Base-by-base conservation (phyloP, 2,113 vertebrate genomes). In the Pedetes capensis region DNA sequence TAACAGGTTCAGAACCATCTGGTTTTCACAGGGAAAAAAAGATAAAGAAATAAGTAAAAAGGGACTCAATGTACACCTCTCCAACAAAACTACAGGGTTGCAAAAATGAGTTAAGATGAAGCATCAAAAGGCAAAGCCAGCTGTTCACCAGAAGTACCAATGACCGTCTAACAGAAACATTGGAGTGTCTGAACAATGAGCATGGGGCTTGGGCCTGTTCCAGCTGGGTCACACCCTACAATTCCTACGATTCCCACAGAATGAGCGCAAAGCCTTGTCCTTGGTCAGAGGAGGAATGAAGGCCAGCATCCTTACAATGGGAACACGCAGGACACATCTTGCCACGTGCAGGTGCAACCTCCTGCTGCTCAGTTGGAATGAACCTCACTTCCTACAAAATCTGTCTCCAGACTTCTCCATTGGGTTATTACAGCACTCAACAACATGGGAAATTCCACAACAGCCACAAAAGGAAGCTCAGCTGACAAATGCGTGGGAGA, bases 241-340 rank as follows among this genome's bases (percentile, higher is more conserved):
- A 6, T 34, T n/a, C 80, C 42, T 37, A 59, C 78, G 18, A 12
- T 12, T 44, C 53, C 89, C 92, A 59, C 22, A 69, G 68, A 37
- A 49, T 23, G 22, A 17, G 57, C 7, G 57, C 55, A 71, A 53
- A 20, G 59, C 74, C 80, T 59, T 34, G 42, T 20, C 7, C 0
- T 11, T 32, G 11, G 12, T 59, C 39, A 29, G 2, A 78, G 44
- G 74, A 80, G 29, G 76, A 51, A 37, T 18, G 49, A 47, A 49
- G 34, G n/a, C n/a, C n/a, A n/a, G n/a, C n/a, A n/a, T n/a, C 39
- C 17, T 0, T 6, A 16, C 55, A 17, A 2, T 1, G n/a, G 39
- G 34, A 63, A 83, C 69, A 64, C 75, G 49, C 27, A 71, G 63
- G 42, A 49, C 51, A 79, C 87, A 74, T 47, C 83, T 51, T 49